Evolutionary conservation across 2,888 invertebrate genomes (phyloP).

Genomic region (Dryomyza anilis): DNA sequence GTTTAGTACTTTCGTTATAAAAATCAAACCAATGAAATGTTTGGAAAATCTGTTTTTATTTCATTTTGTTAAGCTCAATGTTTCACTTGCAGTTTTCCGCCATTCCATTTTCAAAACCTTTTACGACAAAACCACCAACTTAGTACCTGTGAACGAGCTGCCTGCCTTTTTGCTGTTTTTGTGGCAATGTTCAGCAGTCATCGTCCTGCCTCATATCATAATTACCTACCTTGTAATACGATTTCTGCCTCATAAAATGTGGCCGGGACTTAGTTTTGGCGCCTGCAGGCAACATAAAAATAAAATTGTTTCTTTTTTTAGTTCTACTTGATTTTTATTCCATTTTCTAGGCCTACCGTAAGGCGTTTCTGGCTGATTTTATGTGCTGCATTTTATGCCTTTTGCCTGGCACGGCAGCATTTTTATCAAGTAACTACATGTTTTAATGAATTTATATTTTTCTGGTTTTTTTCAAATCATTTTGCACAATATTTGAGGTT

Average conservation of each 20-base stretch:
- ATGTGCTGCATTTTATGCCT: not conserved
- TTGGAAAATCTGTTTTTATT: too few species aligned
- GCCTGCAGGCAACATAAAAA: slow-evolving; percentile 23
- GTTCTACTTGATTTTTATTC: not conserved
- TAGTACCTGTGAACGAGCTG: too few species aligned
- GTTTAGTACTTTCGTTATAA: too few species aligned
- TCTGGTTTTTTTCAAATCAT: not conserved
- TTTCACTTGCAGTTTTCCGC: too few species aligned
- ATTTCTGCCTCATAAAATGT: slow-evolving; percentile 21
- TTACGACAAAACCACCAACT: too few species aligned
- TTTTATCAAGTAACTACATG: not conserved
- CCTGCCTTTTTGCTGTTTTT: slow-evolving; percentile 15
- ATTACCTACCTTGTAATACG: slow-evolving; percentile 40
- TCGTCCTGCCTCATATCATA: slow-evolving; percentile 45
- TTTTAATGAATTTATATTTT: not conserved
- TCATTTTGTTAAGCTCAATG: too few species aligned
- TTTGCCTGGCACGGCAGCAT: not conserved
- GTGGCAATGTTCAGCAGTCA: not conserved
- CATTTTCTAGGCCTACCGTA: not conserved
- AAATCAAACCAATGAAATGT: too few species aligned
- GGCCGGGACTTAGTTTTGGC: slow-evolving; percentile 18
- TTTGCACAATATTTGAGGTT: too few species aligned
- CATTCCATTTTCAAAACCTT: too few species aligned
- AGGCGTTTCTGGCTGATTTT: not conserved
- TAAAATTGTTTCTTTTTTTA: slow-evolving; percentile 1